Conservation (phyloP, 2,888 invertebrate species). For the Rhimphoctona megacephalus region DNA sequence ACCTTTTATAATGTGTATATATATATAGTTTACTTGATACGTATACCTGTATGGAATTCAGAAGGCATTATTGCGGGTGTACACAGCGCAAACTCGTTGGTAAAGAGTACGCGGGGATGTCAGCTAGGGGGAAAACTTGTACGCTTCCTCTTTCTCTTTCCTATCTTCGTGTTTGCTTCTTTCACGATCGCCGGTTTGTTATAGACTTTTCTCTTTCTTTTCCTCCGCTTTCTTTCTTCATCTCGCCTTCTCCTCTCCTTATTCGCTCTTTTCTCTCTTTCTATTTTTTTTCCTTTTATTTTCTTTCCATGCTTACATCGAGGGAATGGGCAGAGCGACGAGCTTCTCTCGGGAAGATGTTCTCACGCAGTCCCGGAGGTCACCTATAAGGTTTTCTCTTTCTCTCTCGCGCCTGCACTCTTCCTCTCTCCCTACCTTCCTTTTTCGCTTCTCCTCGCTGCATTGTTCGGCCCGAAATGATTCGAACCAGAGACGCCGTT, state of each 20-base stretch:
- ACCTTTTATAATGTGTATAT: background rate
- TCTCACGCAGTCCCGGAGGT: slow-evolving; percentile 63
- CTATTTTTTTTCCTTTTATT: slow-evolving; percentile 26
- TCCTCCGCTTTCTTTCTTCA: slow-evolving; percentile 2
- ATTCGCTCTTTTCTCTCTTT: slow-evolving; percentile 21
- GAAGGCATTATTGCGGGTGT: slow-evolving; percentile 63
- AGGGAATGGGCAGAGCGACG: slow-evolving; percentile 57
- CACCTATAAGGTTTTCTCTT: slow-evolving; percentile 55
- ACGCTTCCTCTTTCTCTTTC: slow-evolving; percentile 58
- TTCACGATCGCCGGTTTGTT: slow-evolving; percentile 57
- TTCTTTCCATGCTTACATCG: slow-evolving; percentile 50
- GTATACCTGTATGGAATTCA: slow-evolving; percentile 60
- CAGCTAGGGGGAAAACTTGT: slow-evolving; percentile 53
- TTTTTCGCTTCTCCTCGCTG: slow-evolving; percentile 48
- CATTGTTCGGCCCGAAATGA: slow-evolving; percentile 55
- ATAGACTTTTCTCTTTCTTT: slow-evolving; percentile 33
- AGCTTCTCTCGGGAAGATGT: slow-evolving; percentile 58
- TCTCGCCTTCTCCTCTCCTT: slow-evolving; percentile 16
- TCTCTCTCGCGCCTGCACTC: slow-evolving; percentile 38
- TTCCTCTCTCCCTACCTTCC: slow-evolving; percentile 13
- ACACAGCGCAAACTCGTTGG: slow-evolving; percentile 49
- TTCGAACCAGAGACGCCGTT: slow-evolving; percentile 38
- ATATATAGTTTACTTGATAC: slow-evolving; percentile 29
- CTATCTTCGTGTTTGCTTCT: slow-evolving; percentile 59
- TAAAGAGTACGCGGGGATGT: slow-evolving; percentile 46